A percentile compares a stretch with the other conserved stretches of the same genome.
These are phyloP conservation scores for Kobus ellipsiprymnus DNA, from an alignment of 2,113 vertebrate genomes.

Conservation along the genomic window DNA sequence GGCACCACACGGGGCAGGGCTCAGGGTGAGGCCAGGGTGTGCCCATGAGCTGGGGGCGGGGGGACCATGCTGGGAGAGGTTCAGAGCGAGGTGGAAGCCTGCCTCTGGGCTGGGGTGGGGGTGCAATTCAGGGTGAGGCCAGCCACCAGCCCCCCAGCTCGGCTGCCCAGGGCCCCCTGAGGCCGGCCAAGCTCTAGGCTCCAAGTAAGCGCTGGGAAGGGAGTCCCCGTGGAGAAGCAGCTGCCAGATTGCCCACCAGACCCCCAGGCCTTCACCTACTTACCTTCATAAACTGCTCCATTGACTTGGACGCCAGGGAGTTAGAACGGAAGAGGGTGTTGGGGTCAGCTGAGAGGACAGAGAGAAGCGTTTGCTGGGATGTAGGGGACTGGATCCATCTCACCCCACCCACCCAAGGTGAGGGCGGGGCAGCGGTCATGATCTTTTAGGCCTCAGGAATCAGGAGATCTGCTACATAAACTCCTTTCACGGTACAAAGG, in stretches of 20 bases:
- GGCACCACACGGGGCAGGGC: background rate
- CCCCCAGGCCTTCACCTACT: background rate
- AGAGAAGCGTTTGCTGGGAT: background rate
- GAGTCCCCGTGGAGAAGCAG: accelerated
- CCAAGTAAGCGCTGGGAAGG: background rate
- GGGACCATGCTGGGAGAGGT: background rate
- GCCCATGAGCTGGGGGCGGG: background rate
- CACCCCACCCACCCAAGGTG: background rate
- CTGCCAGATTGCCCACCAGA: accelerated
- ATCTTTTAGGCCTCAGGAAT: background rate
- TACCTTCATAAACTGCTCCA: conserved; percentile 90
- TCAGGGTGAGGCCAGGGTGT: background rate
- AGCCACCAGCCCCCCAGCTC: background rate
- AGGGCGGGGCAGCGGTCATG: background rate
- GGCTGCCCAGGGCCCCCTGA: background rate
- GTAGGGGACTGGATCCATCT: background rate
- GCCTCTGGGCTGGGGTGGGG: background rate
- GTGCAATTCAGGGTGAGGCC: background rate
- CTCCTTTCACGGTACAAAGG: background rate
- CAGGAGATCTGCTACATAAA: background rate
- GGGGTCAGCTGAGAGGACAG: conserved; percentile 84
- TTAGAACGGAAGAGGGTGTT: conserved; percentile 95
- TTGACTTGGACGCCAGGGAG: conserved; percentile 91
- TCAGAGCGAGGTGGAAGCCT: background rate
- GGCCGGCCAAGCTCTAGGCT: background rate